phyloP scores from a whole-genome alignment of 2,888 invertebrate genomes.

The Meteorus colon region DNA sequence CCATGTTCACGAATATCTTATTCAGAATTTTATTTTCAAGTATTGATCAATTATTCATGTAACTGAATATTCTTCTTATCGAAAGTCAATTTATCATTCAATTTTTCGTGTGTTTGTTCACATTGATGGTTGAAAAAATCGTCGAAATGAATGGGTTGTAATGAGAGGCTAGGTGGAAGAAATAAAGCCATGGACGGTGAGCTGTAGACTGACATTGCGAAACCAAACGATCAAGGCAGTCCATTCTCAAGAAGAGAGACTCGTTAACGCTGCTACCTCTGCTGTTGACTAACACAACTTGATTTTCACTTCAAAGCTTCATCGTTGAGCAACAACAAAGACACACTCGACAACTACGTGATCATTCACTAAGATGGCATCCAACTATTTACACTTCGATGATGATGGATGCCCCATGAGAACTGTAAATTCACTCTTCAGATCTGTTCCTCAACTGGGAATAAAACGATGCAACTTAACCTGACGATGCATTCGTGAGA shows the following conservation, averaged over 20 bases:
- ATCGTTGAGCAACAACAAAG: slow-evolving; percentile 20
- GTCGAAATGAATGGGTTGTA: neutral
- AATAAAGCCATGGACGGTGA: neutral
- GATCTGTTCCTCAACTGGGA: slow-evolving; percentile 5
- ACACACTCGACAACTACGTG: neutral
- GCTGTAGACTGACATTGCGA: neutral
- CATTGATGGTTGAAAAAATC: neutral
- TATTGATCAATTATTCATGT: no score
- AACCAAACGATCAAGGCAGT: slow-evolving; percentile 19
- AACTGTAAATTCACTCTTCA: slow-evolving; percentile 17
- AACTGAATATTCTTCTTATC: no score
- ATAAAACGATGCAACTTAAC: slow-evolving; percentile 17
- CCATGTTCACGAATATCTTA: no score
- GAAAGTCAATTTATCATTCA: no score
- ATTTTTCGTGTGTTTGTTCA: neutral
- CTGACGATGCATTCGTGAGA: neutral
- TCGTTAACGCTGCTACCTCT: slow-evolving; percentile 9
- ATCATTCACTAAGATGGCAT: slow-evolving; percentile 16
- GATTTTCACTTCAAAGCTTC: slow-evolving; percentile 16
- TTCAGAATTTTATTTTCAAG: no score
- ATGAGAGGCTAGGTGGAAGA: neutral
- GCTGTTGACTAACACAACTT: slow-evolving; percentile 6
- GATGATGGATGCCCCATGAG: slow-evolving; percentile 8
- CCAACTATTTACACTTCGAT: slow-evolving; percentile 20
- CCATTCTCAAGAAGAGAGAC: slow-evolving; percentile 2